phyloP scores from a whole-genome alignment of 2,797 vertebrate genomes.

The Peromyscus aztecus region DNA sequence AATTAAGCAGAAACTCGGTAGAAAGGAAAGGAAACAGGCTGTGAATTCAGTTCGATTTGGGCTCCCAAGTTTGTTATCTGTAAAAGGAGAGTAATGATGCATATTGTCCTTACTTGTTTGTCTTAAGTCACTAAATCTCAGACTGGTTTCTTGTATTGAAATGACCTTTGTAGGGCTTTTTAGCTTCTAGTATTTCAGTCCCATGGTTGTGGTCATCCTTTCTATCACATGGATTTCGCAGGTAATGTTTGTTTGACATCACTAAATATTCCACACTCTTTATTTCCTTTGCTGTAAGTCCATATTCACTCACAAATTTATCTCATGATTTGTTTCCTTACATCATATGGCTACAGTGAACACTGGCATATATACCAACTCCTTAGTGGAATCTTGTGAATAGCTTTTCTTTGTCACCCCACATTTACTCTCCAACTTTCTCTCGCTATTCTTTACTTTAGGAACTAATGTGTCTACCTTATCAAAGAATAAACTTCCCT shows the following conservation, averaged over 20 bases:
- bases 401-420: neutral
- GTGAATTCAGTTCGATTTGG: conserved; percentile 13
- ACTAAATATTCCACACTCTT: neutral
- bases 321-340: conserved; percentile 21
- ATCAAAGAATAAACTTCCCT: conserved; percentile 1
- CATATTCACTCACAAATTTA: conserved; percentile 2
- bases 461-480: neutral
- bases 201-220: neutral
- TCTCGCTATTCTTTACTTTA: conserved; percentile 23
- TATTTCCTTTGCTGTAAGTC: conserved; percentile 18
- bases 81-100: conserved; percentile 41
- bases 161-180: neutral
- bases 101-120: neutral
- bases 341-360: neutral
- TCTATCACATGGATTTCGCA: neutral
- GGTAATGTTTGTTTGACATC: neutral
- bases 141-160: neutral
- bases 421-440: conserved; percentile 19
- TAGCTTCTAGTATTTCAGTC: neutral
- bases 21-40: neutral
- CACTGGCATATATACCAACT: neutral
- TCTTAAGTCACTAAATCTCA: conserved; percentile 16
- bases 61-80: neutral
- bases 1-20: neutral
- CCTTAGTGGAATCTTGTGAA: neutral